These are phyloP conservation scores for Chrysodeixis includens DNA, from an alignment of 2,888 invertebrate genomes.

Conservation along the genomic window DNA sequence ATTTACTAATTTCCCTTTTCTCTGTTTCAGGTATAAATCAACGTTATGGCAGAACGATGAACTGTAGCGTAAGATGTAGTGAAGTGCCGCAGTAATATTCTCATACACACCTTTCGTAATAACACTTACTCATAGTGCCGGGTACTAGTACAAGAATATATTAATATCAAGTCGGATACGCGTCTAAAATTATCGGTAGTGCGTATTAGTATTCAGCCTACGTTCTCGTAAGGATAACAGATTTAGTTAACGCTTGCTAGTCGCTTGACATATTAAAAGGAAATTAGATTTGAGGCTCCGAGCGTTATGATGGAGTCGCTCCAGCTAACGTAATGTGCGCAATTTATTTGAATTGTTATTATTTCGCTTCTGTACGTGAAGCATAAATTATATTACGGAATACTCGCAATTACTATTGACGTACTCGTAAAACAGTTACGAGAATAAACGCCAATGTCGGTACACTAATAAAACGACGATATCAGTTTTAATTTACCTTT, in stretches of 20 bases:
- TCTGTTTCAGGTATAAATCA: slow-evolving; percentile 44
- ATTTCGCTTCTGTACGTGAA: slow-evolving; percentile 26
- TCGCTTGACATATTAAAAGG: slow-evolving; percentile 61
- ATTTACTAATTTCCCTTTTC: slow-evolving; percentile 18
- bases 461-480: slow-evolving; percentile 32
- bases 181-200: slow-evolving; percentile 35
- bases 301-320: slow-evolving; percentile 41
- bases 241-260: slow-evolving; percentile 54
- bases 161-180: slow-evolving; percentile 23
- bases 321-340: slow-evolving; percentile 26
- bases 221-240: slow-evolving; percentile 50
- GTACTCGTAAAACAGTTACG: slow-evolving; percentile 33
- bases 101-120: too few species aligned
- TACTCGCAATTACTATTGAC: slow-evolving; percentile 30
- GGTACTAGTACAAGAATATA: slow-evolving; percentile 20
- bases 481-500: slow-evolving; percentile 41
- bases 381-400: slow-evolving; percentile 30
- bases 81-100: slow-evolving; percentile 11
- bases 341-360: slow-evolving; percentile 48
- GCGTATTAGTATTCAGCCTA: slow-evolving; percentile 50
- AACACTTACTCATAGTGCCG: slow-evolving; percentile 16
- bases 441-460: slow-evolving; percentile 37
- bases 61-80: slow-evolving; percentile 28
- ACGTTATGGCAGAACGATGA: neutral
- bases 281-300: slow-evolving; percentile 60